Evolutionary conservation across 1,140 invertebrate species (phyloP).

Genomic region (Tribolium madens): DNA sequence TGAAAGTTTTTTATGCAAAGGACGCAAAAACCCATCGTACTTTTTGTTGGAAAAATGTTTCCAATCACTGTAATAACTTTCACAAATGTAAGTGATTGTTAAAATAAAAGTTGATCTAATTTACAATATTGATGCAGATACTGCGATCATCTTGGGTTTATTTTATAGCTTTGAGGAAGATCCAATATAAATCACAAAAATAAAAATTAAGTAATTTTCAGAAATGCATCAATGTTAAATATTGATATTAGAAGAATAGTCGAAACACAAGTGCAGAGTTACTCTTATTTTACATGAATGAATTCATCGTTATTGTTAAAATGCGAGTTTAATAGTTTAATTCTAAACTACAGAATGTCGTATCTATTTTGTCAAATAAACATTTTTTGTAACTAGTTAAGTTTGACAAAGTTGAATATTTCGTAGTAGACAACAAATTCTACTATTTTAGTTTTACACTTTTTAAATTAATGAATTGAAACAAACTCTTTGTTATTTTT

Average conservation of each 20-base stretch:
- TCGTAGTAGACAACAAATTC: too few relatives aligned
- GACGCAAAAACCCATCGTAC: slow-evolving; percentile 1
- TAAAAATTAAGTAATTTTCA: background rate
- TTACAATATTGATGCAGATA: slow-evolving; percentile 1
- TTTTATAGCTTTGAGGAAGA: slow-evolving; percentile 16
- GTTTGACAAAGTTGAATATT: too few relatives aligned
- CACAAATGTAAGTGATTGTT: slow-evolving; percentile 26
- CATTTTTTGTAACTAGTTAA: too few relatives aligned
- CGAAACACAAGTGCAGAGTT: too few relatives aligned
- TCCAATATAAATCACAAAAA: background rate
- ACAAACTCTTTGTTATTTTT: background rate
- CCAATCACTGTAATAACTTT: slow-evolving; percentile 29
- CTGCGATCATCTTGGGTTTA: slow-evolving; percentile 12
- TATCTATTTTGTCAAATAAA: too few relatives aligned
- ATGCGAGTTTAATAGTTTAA: too few relatives aligned
- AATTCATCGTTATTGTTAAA: too few relatives aligned
- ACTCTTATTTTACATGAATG: too few relatives aligned
- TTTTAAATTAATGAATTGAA: too few relatives aligned
- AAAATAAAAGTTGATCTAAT: background rate
- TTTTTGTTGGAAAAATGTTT: slow-evolving; percentile 16
- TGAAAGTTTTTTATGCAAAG: slow-evolving; percentile 14
- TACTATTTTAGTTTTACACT: too few relatives aligned
- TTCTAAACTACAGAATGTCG: too few relatives aligned
- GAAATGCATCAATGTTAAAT: background rate
- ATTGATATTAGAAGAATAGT: background rate